phyloP scores from a whole-genome alignment of 2,888 invertebrate genomes.

The Sinopyrophorus schimmeli region DNA sequence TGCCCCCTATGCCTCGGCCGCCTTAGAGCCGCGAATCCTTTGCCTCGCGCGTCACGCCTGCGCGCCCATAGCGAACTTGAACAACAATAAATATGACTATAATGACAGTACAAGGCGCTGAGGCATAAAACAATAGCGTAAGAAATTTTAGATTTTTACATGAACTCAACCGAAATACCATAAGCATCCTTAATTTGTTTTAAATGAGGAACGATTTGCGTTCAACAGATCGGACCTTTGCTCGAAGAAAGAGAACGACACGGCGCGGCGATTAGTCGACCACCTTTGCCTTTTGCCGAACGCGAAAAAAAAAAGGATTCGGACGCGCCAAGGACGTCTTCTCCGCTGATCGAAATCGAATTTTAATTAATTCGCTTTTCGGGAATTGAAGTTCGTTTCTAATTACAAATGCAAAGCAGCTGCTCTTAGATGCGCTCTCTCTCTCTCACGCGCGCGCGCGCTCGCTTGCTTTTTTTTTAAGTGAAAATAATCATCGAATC shows the following conservation, averaged over 20 bases:
- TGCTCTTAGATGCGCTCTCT: no score
- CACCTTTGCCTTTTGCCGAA: no score
- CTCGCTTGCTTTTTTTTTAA: no score
- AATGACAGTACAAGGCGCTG: slow-evolving; percentile 51
- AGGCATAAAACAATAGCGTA: slow-evolving; percentile 46
- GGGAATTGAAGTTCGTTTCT: no score
- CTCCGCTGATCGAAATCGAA: no score
- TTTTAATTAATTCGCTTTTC: no score
- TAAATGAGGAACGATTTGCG: slow-evolving; percentile 30
- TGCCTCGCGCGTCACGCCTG: slow-evolving; percentile 44
- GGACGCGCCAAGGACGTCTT: no score
- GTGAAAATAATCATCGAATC: slow-evolving; percentile 6
- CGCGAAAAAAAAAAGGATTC: no score
- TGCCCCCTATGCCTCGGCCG: slow-evolving; percentile 35
- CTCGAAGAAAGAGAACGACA: no score
- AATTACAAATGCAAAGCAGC: no score
- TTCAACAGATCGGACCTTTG: slow-evolving; percentile 20
- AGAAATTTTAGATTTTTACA: slow-evolving; percentile 34
- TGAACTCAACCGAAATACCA: slow-evolving; percentile 33
- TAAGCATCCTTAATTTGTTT: slow-evolving; percentile 31
- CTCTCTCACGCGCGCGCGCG: no score
- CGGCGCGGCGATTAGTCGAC: no score
- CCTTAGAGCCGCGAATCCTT: slow-evolving; percentile 42
- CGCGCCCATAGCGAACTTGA: slow-evolving; percentile 46
- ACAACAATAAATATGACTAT: slow-evolving; percentile 51